Evolutionary conservation across 2,113 vertebrate species (phyloP).

Genomic region (Hemicordylus capensis): DNA sequence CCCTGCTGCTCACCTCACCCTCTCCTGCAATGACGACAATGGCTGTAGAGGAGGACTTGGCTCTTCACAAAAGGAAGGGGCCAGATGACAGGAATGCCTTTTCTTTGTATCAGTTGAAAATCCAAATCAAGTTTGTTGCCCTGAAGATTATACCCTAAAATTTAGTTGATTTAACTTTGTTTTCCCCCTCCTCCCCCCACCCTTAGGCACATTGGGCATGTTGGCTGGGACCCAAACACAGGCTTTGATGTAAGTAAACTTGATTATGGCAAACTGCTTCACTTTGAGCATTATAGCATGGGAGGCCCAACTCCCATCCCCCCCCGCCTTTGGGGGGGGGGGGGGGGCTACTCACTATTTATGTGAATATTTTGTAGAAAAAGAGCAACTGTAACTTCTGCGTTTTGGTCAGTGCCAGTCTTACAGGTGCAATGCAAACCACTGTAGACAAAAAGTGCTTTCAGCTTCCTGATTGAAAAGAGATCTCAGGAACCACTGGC

Average conservation of each 20-base stretch:
- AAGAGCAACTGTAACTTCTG: background rate
- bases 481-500: too few relatives aligned
- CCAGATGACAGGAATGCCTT: too few relatives aligned
- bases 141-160: background rate
- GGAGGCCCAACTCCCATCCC: background rate
- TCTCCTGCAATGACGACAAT: too few relatives aligned
- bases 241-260: conserved; percentile 97
- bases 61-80: too few relatives aligned
- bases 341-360: background rate
- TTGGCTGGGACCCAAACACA: conserved; percentile 99
- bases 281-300: background rate
- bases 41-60: too few relatives aligned
- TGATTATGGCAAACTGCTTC: background rate
- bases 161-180: background rate
- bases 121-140: background rate
- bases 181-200: conserved; percentile 52
- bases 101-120: background rate
- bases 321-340: too few relatives aligned
- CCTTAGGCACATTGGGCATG: conserved; percentile 99
- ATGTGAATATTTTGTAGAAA: background rate
- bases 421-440: background rate
- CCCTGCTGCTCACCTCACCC: too few relatives aligned
- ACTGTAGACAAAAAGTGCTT: background rate
- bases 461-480: background rate
- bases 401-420: background rate